phyloP scores from a whole-genome alignment of 2,888 invertebrate species.

The Norana najaformis region DNA sequence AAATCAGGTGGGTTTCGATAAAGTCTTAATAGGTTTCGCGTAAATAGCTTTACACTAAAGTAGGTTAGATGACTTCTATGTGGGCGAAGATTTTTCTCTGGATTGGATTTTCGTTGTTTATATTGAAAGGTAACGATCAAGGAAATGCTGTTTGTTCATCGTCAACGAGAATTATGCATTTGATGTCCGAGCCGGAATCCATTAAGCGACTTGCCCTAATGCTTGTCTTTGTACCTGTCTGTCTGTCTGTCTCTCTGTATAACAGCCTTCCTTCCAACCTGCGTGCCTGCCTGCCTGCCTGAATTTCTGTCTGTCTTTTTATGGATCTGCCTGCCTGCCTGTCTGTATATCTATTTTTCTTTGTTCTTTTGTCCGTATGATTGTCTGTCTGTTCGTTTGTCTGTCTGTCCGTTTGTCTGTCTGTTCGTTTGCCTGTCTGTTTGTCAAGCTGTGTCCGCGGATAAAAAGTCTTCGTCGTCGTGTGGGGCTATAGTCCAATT shows the following conservation, averaged over 20 bases:
- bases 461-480: not conserved
- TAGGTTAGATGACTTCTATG: not conserved
- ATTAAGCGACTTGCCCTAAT: not conserved
- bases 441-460: not conserved
- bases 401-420: too few species aligned
- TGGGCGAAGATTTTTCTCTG: not conserved
- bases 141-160: not conserved
- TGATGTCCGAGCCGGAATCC: not conserved
- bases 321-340: too few species aligned
- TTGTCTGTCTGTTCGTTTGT: too few species aligned
- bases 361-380: too few species aligned
- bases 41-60: not conserved
- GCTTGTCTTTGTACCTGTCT: not conserved
- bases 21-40: not conserved
- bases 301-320: too few species aligned
- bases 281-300: not conserved
- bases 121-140: not conserved
- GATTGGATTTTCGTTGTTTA: not conserved
- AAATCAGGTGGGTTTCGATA: too few species aligned
- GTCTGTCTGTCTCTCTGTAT: not conserved
- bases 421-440: not conserved
- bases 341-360: too few species aligned
- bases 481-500: not conserved
- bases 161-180: not conserved
- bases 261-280: too few species aligned